Evolutionary conservation across 2,113 vertebrate genomes (phyloP).

Genomic region (Pantherophis guttatus): DNA sequence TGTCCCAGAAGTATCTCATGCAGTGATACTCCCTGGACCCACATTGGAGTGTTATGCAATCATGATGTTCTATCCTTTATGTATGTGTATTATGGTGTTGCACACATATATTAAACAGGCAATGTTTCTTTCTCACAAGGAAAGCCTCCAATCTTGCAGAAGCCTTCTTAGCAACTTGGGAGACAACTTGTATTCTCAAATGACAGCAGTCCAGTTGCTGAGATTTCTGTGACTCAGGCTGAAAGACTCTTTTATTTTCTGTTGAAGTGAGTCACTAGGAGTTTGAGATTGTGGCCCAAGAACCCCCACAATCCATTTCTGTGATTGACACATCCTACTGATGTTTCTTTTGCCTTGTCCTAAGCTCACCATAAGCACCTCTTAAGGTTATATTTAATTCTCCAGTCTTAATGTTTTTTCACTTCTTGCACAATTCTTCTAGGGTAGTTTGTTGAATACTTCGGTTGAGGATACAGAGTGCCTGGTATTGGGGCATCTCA

Average conservation of each 20-base stretch:
- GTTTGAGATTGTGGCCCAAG: neutral
- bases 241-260: neutral
- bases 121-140: neutral
- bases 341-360: neutral
- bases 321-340: neutral
- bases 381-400: neutral
- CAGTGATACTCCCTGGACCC: neutral
- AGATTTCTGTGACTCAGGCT: neutral
- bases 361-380: neutral
- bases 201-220: neutral
- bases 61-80: neutral
- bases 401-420: neutral
- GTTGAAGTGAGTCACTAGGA: neutral
- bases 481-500: neutral
- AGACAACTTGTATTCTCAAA: neutral
- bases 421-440: neutral
- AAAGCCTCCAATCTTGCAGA: neutral
- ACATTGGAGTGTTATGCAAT: neutral
- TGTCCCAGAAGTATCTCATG: neutral
- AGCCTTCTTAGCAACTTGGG: neutral
- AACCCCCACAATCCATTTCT: neutral
- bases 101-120: neutral
- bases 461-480: neutral
- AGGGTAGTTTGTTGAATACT: neutral
- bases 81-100: neutral